Percentiles rank a stretch among this genome's conserved stretches.
Conservation (phyloP, 2,797 vertebrate species). For the Mormyrops attenuatus region DNA sequence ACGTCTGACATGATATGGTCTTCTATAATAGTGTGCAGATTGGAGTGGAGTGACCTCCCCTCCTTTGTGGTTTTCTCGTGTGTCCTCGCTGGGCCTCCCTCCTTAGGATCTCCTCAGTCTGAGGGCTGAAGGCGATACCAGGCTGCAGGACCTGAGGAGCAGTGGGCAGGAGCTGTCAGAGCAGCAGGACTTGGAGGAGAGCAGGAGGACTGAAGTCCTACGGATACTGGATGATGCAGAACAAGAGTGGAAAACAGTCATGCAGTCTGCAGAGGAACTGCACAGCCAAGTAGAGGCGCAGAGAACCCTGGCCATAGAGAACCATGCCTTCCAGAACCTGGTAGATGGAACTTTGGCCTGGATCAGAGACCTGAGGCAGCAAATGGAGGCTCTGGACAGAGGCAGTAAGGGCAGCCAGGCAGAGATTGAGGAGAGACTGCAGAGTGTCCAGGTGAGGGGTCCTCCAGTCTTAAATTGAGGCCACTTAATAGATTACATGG, state of each 20-base stretch:
- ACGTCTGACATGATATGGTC: background rate
- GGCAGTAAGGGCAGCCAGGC: slow-evolving; percentile 43
- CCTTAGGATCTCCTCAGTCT: slow-evolving; percentile 58
- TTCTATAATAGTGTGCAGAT: background rate
- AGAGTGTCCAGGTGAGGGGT: slow-evolving; percentile 63
- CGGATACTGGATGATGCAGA: slow-evolving; percentile 39
- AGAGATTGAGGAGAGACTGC: slow-evolving; percentile 55
- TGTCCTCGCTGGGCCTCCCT: slow-evolving; percentile 3
- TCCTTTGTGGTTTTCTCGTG: background rate
- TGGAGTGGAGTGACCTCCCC: background rate
- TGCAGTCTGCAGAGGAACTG: slow-evolving; percentile 35
- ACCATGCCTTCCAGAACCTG: slow-evolving; percentile 52
- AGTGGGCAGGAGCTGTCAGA: slow-evolving; percentile 44
- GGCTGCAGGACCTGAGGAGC: slow-evolving; percentile 42
- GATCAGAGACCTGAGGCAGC: slow-evolving; percentile 57
- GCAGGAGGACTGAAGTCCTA: slow-evolving; percentile 42
- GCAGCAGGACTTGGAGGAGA: slow-evolving; percentile 41
- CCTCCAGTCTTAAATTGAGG: background rate
- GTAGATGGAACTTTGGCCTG: slow-evolving; percentile 53
- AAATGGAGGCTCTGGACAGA: slow-evolving; percentile 52
- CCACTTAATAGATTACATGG: slow-evolving; percentile 18
- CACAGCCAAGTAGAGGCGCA: slow-evolving; percentile 36
- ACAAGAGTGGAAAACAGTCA: slow-evolving; percentile 47
- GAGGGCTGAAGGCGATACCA: slow-evolving; percentile 50
- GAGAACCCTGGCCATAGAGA: slow-evolving; percentile 43